Percentiles rank a stretch among this genome's conserved stretches.
phyloP scores from a whole-genome alignment of 2,797 vertebrate species.

The Lindbergichthys nudifrons region DNA sequence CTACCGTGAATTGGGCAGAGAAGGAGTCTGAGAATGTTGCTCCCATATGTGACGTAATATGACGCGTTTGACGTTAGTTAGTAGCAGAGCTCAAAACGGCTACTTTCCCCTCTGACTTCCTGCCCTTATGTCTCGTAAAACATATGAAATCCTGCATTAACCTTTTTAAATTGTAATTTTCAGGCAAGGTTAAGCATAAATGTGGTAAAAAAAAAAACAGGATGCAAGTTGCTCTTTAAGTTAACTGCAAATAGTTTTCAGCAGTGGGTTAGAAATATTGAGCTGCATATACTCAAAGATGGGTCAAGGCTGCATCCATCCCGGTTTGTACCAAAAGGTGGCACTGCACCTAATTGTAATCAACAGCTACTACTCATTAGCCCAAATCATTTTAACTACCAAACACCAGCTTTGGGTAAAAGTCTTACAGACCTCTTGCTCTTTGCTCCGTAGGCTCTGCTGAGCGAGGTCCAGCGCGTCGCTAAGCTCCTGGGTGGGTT shows the following conservation, averaged over 20 bases:
- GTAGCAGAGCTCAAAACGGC: too few relatives aligned
- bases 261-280: not conserved
- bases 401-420: conserved; percentile 15
- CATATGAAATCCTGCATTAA: too few relatives aligned
- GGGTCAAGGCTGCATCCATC: not conserved
- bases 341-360: conserved; percentile 19
- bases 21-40: too few relatives aligned
- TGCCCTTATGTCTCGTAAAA: too few relatives aligned
- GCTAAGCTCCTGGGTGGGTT: conserved; percentile 76
- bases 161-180: too few relatives aligned
- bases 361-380: not conserved
- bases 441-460: conserved; percentile 81
- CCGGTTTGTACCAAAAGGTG: conserved; percentile 38
- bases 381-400: not conserved
- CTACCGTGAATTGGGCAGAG: too few relatives aligned
- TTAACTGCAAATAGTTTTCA: not conserved
- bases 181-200: too few relatives aligned
- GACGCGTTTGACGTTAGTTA: too few relatives aligned
- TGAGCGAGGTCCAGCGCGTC: conserved; percentile 84
- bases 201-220: too few relatives aligned
- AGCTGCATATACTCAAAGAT: not conserved
- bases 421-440: conserved; percentile 84
- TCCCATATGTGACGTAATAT: too few relatives aligned
- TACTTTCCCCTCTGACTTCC: too few relatives aligned
- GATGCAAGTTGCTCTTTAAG: too few relatives aligned